Percentiles rank a stretch among this genome's conserved stretches.
Conservation (phyloP, 1,140 invertebrate species). For the Zaprionus ornatus region DNA sequence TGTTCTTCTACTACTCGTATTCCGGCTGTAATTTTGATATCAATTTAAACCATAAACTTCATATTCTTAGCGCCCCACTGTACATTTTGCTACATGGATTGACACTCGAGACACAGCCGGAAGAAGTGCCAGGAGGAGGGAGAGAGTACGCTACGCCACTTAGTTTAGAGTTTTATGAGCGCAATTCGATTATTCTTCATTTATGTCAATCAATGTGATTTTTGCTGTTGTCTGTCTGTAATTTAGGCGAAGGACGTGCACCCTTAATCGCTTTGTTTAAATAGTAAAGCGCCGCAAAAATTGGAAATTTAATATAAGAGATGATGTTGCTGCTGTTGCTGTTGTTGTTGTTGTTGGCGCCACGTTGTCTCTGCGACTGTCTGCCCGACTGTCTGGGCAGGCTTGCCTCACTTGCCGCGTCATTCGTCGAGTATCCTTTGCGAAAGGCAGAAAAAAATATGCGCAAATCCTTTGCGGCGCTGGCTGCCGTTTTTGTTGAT, state of each 20-base stretch:
- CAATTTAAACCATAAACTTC: no score
- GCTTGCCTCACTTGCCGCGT: constrained; percentile 28
- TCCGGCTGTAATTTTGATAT: no score
- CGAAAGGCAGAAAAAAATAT: constrained; percentile 13
- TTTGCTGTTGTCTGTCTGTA: constrained; percentile 38
- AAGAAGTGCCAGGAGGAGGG: background rate
- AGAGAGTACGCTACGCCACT: constrained; percentile 38
- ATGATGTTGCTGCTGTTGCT: constrained; percentile 31
- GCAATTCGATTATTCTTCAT: constrained; percentile 83
- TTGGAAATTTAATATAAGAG: constrained; percentile 70
- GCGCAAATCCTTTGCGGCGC: constrained; percentile 66
- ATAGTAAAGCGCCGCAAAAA: constrained; percentile 58
- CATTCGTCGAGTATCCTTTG: constrained; percentile 53
- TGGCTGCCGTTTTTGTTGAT: constrained; percentile 61
- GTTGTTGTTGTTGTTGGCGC: constrained; percentile 47
- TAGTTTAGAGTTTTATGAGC: constrained; percentile 79
- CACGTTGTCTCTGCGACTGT: constrained; percentile 57
- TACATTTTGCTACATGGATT: constrained; percentile 16
- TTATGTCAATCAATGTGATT: constrained; percentile 78
- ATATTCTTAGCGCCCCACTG: constrained; percentile 25
- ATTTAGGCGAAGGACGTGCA: constrained; percentile 42
- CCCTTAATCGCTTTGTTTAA: constrained; percentile 62
- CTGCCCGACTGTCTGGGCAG: constrained; percentile 59
- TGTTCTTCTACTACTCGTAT: no score
- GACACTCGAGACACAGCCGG: constrained; percentile 56